Evolutionary conservation across 2,797 vertebrate species (phyloP).

Genomic region (Zalophus californianus): DNA sequence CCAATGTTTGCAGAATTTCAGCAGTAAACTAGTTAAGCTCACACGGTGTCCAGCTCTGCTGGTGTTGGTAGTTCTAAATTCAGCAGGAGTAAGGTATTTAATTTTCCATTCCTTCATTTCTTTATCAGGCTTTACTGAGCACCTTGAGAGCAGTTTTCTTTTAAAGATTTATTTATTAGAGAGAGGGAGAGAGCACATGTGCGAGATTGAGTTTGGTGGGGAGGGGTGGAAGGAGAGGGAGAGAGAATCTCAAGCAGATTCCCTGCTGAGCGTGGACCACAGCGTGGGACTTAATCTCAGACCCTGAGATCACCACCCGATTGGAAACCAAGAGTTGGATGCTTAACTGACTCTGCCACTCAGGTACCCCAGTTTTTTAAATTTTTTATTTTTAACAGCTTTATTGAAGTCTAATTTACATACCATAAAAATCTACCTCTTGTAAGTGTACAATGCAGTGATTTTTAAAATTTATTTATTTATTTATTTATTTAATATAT

Average conservation of each 20-base stretch:
- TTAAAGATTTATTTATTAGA: background rate
- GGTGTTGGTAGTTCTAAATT: background rate
- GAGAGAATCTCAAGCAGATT: background rate
- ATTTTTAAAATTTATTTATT: background rate
- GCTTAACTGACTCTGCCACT: background rate
- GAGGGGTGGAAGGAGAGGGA: background rate
- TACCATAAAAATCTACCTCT: background rate
- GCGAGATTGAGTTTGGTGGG: background rate
- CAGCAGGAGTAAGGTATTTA: background rate
- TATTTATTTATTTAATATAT: background rate
- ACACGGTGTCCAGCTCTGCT: background rate
- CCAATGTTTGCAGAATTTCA: background rate
- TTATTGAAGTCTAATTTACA: background rate
- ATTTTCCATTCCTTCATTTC: background rate
- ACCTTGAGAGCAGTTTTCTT: background rate
- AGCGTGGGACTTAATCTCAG: background rate
- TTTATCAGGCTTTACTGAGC: background rate
- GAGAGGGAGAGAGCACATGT: background rate
- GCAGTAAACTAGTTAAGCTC: background rate
- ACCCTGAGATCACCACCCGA: background rate
- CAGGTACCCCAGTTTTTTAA: background rate
- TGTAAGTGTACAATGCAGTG: background rate
- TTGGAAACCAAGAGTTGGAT: background rate
- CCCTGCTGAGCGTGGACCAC: fast-evolving
- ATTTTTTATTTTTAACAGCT: background rate